These are phyloP conservation scores for Misgurnus mizolepis DNA, from an alignment of 2,113 vertebrate species.

Conservation along the genomic window DNA sequence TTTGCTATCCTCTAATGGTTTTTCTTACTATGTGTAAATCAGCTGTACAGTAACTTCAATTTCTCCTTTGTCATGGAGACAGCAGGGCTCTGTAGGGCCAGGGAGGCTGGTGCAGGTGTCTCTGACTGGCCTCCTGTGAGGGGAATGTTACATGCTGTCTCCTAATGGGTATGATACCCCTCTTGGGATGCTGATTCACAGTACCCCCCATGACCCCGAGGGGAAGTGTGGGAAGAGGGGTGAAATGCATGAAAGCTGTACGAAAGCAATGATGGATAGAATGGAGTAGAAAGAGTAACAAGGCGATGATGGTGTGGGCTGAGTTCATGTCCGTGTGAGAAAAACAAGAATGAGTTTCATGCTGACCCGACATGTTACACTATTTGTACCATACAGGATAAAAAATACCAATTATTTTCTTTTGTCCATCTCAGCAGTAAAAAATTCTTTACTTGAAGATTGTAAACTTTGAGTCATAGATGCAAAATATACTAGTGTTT, in stretches of 20 bases:
- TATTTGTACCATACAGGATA: neutral
- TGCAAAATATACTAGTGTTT: too few relatives aligned
- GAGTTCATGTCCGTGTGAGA: neutral
- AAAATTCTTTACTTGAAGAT: neutral
- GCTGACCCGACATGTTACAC: neutral
- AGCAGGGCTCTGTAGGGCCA: neutral
- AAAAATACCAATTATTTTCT: neutral
- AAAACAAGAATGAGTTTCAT: neutral
- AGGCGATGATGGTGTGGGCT: neutral
- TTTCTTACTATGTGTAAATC: neutral
- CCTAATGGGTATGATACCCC: neutral
- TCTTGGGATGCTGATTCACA: neutral
- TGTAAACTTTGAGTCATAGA: too few relatives aligned
- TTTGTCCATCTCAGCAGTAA: neutral
- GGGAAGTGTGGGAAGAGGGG: neutral
- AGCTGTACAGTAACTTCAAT: neutral
- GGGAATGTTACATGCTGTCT: constrained; percentile 9
- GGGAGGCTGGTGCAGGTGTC: constrained; percentile 16
- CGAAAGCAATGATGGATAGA: neutral
- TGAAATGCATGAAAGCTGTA: neutral
- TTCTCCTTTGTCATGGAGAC: constrained; percentile 38
- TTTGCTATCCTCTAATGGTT: neutral
- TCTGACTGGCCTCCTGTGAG: constrained; percentile 31
- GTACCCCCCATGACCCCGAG: neutral
- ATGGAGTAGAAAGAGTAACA: neutral